phyloP scores from a whole-genome alignment of 2,797 vertebrate genomes.

The Anguilla obscura region DNA sequence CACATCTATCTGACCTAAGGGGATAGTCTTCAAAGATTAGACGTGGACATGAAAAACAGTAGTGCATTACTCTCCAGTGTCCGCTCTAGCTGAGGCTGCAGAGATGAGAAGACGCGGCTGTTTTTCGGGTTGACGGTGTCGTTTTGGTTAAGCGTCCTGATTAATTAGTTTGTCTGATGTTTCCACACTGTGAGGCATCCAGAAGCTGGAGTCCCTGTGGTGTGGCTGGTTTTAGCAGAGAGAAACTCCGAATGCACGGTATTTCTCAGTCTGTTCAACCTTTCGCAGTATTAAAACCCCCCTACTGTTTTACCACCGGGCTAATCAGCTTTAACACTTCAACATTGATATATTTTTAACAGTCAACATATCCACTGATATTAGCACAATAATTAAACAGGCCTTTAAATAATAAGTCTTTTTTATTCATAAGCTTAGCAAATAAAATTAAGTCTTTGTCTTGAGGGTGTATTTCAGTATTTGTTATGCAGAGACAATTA shows the following conservation, averaged over 20 bases:
- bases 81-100: no score
- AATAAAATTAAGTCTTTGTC: neutral
- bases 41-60: slow-evolving; percentile 2
- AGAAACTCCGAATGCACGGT: neutral
- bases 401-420: neutral
- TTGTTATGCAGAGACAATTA: slow-evolving; percentile 15
- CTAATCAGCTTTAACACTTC: slow-evolving; percentile 1
- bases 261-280: neutral
- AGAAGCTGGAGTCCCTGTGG: neutral
- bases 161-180: slow-evolving; percentile 53
- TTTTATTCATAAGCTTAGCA: neutral
- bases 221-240: neutral
- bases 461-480: neutral
- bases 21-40: slow-evolving; percentile 11
- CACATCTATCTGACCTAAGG: slow-evolving; percentile 4
- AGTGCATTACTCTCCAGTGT: neutral
- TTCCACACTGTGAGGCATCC: slow-evolving; percentile 43
- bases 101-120: neutral
- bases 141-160: slow-evolving; percentile 46
- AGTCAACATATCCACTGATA: neutral
- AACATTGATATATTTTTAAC: neutral
- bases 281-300: neutral
- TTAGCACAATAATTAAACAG: neutral
- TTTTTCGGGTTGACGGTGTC: neutral
- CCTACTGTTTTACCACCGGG: neutral